Evolutionary conservation across 2,888 invertebrate genomes (phyloP), one percentile per base, ranked within the genome.

Genomic region (Geotrupes spiniger): DNA sequence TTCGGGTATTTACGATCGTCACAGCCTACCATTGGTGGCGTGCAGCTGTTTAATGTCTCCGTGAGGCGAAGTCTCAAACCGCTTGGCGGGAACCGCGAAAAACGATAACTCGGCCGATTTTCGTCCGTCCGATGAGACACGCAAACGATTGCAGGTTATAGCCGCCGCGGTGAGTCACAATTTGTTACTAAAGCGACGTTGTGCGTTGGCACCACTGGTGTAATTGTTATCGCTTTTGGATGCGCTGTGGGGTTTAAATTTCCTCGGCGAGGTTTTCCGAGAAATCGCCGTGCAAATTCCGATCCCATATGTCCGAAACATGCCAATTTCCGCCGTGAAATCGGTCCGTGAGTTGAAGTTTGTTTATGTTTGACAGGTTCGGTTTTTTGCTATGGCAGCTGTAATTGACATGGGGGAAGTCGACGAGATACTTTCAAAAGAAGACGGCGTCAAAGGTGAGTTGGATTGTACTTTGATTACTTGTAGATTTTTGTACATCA

Each of bases 1-100:
- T 70, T 72, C 72, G 73, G 72, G 63, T 72, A 69, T 73, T 73
- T 72, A 73, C 73, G 72, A 73, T 69, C 64, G 66, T 68, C 68
- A 66, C 60, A 68, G 60, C 59, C 62, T 63, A 61, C 70, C 69
- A 72, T 72, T 72, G 72, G 72, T 66, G 69, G 59, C 59, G 70
- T 70, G 69, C 72, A 71, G 72, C 69, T 72, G 72, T 71, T 71
- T 64, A 61, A 62, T 66, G 66, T 66, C 65, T 63, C 53, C 52
- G 48, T 59, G 56, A 53, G 46, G 49, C 48, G 52, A 56, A 54
- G 52, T 52, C 43, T 41, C 44, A 54, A 52, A 57, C 47, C 33
- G 62, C 64, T 62, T 65, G 63, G 58, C 61, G 63, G 65, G 65
- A 67, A 59, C 58, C 49, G 52, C 46, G 49, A 49, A 21, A 50